Base-by-base conservation (phyloP, 1,140 invertebrate species). In the Sesamia nonagrioides region DNA sequence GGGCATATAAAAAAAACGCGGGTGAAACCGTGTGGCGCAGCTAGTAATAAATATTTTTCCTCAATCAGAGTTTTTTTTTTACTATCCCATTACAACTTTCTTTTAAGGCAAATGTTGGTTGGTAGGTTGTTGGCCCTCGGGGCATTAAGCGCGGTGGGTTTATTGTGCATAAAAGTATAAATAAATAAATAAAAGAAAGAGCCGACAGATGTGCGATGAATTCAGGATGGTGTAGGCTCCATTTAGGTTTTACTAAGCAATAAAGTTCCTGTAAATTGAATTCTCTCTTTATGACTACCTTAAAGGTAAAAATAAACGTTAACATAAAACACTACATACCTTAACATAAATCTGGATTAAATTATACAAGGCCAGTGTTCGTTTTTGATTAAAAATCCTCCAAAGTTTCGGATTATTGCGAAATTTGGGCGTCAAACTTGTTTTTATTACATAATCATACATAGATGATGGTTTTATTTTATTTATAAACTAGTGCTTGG, bases 241-340 rank as follows among this genome's bases (percentile, higher is more conserved):
- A 35, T 60, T 60, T 27, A 15, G 11, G 11, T 66, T 66, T 66
- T 66, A 66, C 17, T 18, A n/a, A 42, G 35, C 61, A 66, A 66
- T 66, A 66, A 66, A 66, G 37, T 66, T 42, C 37, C 42, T 15
- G 61, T 18, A 66, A 66, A 66, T 66, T 66, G 37, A 66, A 66
- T 42, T 66, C 37, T 66, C n/a, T 42, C 37, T 66, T 66, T 66
- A 66, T 66, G 61, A 66, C 61, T 40, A 42, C 61, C 61, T 66
- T 42, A 66, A 63, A 63, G 11, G 17, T 17, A 63, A 63, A 66
- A 42, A 66, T 66, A 66, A 66, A 66, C 61, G 61, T 21, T 4
- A 42, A n/a, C 61, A 66, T 66, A 42, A 42, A 66, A 66, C 61
- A 63, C 60, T 63, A 63, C 17, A 21, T 9, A 63, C 18, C 35